Base-by-base conservation (phyloP, 2,797 vertebrate genomes). In the Pagetopsis macropterus region DNA sequence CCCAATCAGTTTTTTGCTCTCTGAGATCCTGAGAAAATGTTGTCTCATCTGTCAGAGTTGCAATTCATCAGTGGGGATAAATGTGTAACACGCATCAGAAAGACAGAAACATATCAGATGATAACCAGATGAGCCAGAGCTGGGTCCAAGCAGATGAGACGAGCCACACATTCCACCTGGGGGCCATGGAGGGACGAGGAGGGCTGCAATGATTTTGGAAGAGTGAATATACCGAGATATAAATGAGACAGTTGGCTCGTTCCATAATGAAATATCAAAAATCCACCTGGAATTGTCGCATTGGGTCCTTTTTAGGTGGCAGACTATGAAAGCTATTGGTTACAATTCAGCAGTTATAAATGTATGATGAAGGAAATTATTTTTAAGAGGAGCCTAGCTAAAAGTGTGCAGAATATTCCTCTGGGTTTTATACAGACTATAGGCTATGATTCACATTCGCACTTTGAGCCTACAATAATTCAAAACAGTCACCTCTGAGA, bases 371-470 rank as follows among this genome's bases (percentile, higher is more conserved):
- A 78, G 50, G 60, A 75, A 79, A 61, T 74, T 63, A 69, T 80
- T 87, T 84, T 79, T 69, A 81, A 63, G 56, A 60, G 58, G 33
- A 55, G 49, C 55, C 31, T 31, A 51, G 63, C 61, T 71, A 68
- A 72, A 87, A 72, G 65, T 58, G 64, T 55, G 52, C 62, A 51
- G 78, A 68, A 80, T 73, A 77, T 79, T 58, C 70, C 68, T 76
- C 44, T 73, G 63, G 68, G 83, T 81, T 85, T 87, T 77, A 67
- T 69, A 76, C 67, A 17, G 27, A 69, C 49, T 72, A 50, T 68
- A 70, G 23, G 54, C 64, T 57, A 48, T 82, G 82, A 88, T 76
- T 92, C 75, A 81, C 77, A 76, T 84, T 87, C 84, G 79, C 83
- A 83, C 75, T 84, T 72, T 80, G 67, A 91, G 83, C 65, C 59